Evolutionary conservation across 2,888 invertebrate species (phyloP), one percentile per base, ranked within the genome.

Genomic region (Papilio protenor): DNA sequence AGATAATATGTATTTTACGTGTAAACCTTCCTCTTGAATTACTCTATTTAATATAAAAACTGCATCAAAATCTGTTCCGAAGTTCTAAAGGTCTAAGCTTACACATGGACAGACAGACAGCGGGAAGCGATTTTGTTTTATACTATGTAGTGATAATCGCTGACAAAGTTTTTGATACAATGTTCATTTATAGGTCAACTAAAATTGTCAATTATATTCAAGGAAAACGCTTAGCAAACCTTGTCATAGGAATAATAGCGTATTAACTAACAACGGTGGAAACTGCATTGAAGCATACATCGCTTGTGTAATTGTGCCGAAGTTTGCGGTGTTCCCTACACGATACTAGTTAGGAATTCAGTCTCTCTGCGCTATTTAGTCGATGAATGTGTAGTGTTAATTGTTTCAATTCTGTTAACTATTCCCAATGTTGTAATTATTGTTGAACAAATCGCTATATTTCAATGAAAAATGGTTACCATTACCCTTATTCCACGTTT

Each of bases 321-420:
- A 64, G 64, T 40, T 64, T 64, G 64, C 64, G 33, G 33, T 64
- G 64, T 33, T 27, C 33, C 27, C 59, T 16, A 33, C 64, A 18
- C 64, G 33, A 40, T 64, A 64, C 18, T 64, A 18, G 64, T 64
- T 64, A 33, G 18, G 64, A 64, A 33, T 64, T 64, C 33, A 64
- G 64, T 64, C 64, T 64, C 64, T 64, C 64, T 64, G 64, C 64
- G 16, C 64, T 64, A 64, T 64, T 64, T 64, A 64, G 64, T 64
- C 6, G 64, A 16, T 64, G 64, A 64, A 64, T 61, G 61, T 27
- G 61, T 61, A 27, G 27, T 61, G 27, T 27, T 61, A 61, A 61
- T 64, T 64, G 64, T 64, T 64, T 33, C 64, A 40, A 21, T 64
- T 64, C 33, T 33, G 12, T 64, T 33, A 33, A 33, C 33, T 33